Evolutionary conservation across 2,888 invertebrate genomes (phyloP).

Genomic region (Galeruca laticollis): DNA sequence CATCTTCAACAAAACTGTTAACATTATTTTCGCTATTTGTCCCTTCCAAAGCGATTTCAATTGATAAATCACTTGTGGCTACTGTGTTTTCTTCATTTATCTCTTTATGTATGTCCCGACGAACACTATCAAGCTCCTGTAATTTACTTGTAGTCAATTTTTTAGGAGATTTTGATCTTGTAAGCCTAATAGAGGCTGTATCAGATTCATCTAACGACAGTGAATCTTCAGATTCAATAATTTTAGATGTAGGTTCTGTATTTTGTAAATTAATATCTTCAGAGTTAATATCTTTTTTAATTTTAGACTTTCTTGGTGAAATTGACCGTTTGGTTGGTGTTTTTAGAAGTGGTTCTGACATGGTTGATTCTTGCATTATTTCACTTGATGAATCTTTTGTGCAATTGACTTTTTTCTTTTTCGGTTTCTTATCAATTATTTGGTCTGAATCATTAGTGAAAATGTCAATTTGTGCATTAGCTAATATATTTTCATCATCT

Average conservation of each 20-base stretch:
- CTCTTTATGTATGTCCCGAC: not conserved
- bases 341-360: not conserved
- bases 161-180: slow-evolving; percentile 16
- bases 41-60: not conserved
- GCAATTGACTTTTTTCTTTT: not conserved
- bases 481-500: not conserved
- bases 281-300: not conserved
- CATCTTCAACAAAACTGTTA: no score
- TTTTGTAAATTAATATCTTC: not conserved
- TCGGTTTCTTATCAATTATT: not conserved
- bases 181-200: not conserved
- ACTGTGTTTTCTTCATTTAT: not conserved
- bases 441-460: no score
- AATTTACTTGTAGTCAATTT: not conserved
- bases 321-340: not conserved
- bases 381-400: not conserved
- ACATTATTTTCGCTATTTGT: not conserved
- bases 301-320: not conserved
- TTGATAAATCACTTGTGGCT: no score
- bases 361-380: not conserved
- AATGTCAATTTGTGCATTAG: no score
- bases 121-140: not conserved
- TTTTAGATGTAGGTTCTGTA: not conserved
- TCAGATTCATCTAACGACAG: not conserved
- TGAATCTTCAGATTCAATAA: not conserved